Base-by-base conservation (phyloP, 92 coral and sea anemone species). In the Bergia sp. region DNA sequence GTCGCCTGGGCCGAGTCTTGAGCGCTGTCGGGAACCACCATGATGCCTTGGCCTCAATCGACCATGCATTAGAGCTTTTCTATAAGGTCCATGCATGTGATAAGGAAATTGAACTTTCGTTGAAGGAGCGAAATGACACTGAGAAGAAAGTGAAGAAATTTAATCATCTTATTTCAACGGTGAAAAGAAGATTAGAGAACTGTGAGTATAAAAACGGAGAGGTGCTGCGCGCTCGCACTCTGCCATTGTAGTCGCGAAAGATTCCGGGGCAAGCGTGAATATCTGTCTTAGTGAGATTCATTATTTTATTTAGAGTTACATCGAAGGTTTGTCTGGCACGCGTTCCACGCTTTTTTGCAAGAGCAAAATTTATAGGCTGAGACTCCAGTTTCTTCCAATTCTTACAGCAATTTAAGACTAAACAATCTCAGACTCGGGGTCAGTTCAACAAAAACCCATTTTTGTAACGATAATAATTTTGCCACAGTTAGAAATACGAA, bases 1-100 rank as follows among this genome's bases (percentile, higher is more conserved):
- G 81, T 79, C 92, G 96, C 61, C 84, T 95, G 79, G 96, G 93
- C 8, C 82, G 92, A 76, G 92, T 91, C 77, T 88, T 93, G 4
- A 90, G 73, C 61, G 87, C 49, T 40, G 69, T 88, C 47, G 93
- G 91, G 10, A 47, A 40, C n/a, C 61, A 92, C 86, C 57, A 45
- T 1, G 95, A 92, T 37, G 98, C 98, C 0, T 43, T 92, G 13
- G 79, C 79, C 6, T 76, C 69, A 69, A 36, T 92, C 0, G 77
- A 81, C 39, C 82, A 13, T 13, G 91, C 95, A 0, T 44, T 37
- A 5, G 64, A 73, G 36, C 79, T 95, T 74, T 95, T 93, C 37
- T 29, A 4, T 3, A 76, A 78, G 65, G 79, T 90, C 9, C 83
- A 16, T 49, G 98, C 96, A 1, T 90, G 95, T 9, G 77, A 89